Percentiles rank a stretch among this genome's conserved stretches.
Evolutionary conservation across 2,888 invertebrate genomes (phyloP).

Genomic region (Dolomedes plantarius): DNA sequence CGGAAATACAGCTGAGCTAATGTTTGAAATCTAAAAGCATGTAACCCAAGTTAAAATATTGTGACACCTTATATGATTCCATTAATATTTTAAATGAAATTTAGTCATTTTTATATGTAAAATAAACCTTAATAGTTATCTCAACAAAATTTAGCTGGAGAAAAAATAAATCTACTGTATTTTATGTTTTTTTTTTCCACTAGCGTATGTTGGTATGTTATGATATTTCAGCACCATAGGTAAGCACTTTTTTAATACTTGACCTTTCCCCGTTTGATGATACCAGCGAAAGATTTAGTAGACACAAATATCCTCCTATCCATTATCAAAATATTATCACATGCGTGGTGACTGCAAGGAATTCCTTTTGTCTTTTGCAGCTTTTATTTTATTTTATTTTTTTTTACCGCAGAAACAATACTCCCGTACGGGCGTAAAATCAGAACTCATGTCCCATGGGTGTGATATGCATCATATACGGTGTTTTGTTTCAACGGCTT

Average conservation of each 20-base stretch:
- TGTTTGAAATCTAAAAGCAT: no score
- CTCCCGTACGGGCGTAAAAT: constrained; percentile 11
- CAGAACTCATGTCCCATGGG: constrained; percentile 14
- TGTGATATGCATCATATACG: constrained; percentile 27
- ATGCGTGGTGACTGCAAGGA: constrained; percentile 49
- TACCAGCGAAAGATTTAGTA: neutral
- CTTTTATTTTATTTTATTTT: neutral
- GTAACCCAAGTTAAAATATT: no score
- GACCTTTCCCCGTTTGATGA: neutral
- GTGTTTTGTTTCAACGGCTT: constrained; percentile 52
- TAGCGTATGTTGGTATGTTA: no score
- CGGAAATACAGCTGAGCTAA: no score
- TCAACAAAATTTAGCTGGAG: no score
- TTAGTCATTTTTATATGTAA: no score
- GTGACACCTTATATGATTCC: no score
- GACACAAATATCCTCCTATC: constrained; percentile 4
- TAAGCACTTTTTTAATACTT: neutral
- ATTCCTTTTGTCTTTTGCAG: neutral
- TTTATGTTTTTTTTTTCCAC: no score
- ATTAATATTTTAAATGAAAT: no score
- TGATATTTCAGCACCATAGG: neutral
- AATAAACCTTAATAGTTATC: no score
- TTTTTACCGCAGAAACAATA: neutral
- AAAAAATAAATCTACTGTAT: no score
- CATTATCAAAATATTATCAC: constrained; percentile 64